Conservation (phyloP, 2,113 vertebrate species). For the Lonchura striata region DNA sequence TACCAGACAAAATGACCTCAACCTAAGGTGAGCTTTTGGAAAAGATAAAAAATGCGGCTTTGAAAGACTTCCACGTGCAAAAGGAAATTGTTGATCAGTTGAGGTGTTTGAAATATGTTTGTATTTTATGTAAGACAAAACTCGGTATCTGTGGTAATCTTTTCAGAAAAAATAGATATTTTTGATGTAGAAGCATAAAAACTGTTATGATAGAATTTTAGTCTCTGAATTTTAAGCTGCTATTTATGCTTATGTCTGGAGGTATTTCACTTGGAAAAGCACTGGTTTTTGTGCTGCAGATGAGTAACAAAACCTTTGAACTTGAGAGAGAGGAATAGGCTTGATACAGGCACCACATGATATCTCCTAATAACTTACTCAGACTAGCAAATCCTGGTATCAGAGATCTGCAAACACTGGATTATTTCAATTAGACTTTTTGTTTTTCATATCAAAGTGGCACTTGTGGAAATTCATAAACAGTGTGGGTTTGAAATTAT, state of each 20-base stretch:
- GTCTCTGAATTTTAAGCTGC: background rate
- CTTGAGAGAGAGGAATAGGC: background rate
- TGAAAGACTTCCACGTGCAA: background rate
- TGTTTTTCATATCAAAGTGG: background rate
- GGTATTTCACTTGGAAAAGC: background rate
- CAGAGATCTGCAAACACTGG: background rate
- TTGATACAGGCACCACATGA: background rate
- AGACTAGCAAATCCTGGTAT: background rate
- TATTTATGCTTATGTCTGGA: background rate
- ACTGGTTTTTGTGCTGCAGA: background rate
- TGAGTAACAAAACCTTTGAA: background rate
- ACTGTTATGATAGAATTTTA: background rate
- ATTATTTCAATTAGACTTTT: background rate
- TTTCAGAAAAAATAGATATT: background rate
- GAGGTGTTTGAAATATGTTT: background rate
- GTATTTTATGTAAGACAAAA: background rate
- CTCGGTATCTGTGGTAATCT: background rate
- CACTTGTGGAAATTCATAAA: background rate
- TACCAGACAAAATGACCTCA: background rate
- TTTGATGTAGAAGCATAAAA: background rate
- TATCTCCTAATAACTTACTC: background rate
- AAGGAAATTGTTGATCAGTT: background rate
- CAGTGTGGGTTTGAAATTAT: background rate
- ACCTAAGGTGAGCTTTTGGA: background rate
- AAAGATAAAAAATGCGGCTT: background rate